These are phyloP conservation scores for Galleria mellonella DNA, from an alignment of 1,140 invertebrate genomes.

Conservation along the genomic window DNA sequence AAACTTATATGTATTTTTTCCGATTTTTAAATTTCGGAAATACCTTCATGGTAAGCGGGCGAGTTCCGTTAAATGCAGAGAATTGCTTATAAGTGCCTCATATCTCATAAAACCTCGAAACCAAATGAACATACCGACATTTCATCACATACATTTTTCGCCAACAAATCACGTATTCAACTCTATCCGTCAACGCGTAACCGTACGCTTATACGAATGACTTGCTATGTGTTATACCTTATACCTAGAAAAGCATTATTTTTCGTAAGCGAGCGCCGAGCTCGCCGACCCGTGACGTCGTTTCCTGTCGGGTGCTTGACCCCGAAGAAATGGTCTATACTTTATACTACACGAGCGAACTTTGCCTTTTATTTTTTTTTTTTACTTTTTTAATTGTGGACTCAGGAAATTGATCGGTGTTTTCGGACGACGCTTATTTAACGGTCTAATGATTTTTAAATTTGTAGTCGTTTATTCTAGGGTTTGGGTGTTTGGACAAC, in stretches of 20 bases:
- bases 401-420: conserved; percentile 61
- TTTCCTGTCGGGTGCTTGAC: conserved; percentile 69
- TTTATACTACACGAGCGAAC: conserved; percentile 20
- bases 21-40: too few relatives aligned
- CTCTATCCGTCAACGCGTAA: conserved; percentile 12
- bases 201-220: conserved; percentile 34
- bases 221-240: conserved; percentile 43
- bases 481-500: background rate
- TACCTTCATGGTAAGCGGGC: too few relatives aligned
- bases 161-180: conserved; percentile 5
- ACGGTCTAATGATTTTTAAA: conserved; percentile 21
- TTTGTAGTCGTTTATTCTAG: background rate
- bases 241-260: conserved; percentile 55
- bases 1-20: too few relatives aligned
- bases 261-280: conserved; percentile 53
- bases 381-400: conserved; percentile 43
- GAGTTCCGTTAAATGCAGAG: too few relatives aligned
- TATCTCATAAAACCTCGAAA: too few relatives aligned
- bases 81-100: too few relatives aligned
- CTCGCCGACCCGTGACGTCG: conserved; percentile 57
- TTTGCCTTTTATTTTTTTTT: conserved; percentile 43
- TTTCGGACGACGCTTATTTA: conserved; percentile 48
- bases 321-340: conserved; percentile 57
- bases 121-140: too few relatives aligned
- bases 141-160: background rate